Evolutionary conservation across 2,888 invertebrate genomes (phyloP).

Genomic region (Drosophila tanythrix): DNA sequence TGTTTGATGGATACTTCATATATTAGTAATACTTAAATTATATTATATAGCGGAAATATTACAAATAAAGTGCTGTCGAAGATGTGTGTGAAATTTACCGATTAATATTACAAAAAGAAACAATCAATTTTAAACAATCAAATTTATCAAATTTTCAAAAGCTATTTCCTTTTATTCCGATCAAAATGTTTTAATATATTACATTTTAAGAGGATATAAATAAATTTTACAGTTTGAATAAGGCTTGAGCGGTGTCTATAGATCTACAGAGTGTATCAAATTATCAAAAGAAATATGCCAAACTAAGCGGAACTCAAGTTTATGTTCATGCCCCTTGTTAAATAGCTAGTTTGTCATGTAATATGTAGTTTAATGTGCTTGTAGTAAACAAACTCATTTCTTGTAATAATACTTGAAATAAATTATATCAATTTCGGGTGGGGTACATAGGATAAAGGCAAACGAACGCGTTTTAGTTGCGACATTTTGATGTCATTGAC

Average conservation of each 20-base stretch:
- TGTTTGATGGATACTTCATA: not conserved
- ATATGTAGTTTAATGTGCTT: not conserved
- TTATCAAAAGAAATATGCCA: not conserved
- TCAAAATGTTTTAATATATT: not conserved
- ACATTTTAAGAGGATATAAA: not conserved
- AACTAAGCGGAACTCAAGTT: not conserved
- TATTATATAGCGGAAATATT: not conserved
- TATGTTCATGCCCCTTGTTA: not conserved
- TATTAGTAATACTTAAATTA: not conserved
- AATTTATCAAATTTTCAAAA: not conserved
- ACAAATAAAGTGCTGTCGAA: not conserved
- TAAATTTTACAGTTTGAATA: not conserved
- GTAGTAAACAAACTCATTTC: not conserved
- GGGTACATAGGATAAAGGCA: not conserved
- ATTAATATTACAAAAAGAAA: not conserved
- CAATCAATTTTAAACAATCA: not conserved
- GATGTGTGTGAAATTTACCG: not conserved
- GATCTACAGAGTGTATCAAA: not conserved
- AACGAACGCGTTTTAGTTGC: conserved; percentile 36
- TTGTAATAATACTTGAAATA: not conserved
- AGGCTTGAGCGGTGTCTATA: not conserved
- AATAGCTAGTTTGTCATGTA: not conserved
- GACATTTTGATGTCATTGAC: conserved; percentile 59
- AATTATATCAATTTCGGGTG: not conserved
- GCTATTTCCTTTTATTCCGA: not conserved